Evolutionary conservation across 2,113 vertebrate species (phyloP).

Genomic region (Malurus alboscapulatus): DNA sequence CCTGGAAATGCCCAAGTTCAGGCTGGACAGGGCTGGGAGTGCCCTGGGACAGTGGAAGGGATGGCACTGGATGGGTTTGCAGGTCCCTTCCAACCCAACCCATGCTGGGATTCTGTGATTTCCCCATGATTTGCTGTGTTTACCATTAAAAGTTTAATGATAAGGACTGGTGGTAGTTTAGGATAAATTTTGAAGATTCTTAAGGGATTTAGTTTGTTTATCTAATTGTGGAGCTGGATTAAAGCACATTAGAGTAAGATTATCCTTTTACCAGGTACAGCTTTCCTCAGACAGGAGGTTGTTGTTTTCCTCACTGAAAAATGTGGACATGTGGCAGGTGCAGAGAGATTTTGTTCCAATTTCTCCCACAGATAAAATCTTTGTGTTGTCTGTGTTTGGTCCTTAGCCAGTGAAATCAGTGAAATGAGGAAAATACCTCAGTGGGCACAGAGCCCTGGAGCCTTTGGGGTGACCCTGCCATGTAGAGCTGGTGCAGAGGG

Average conservation of each 20-base stretch:
- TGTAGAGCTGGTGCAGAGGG: no score
- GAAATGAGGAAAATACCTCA: neutral
- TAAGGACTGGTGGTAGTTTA: neutral
- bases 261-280: neutral
- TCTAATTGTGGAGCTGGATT: neutral
- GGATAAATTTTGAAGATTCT: neutral
- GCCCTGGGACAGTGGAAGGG: fast-evolving
- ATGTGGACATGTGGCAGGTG: neutral
- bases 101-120: neutral
- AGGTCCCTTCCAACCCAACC: neutral
- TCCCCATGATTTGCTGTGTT: neutral
- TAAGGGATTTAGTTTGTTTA: neutral
- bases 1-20: neutral
- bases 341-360: neutral
- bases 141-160: neutral
- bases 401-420: neutral
- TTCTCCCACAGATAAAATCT: neutral
- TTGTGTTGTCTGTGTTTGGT: neutral
- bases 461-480: neutral
- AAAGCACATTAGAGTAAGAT: neutral
- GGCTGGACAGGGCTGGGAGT: neutral
- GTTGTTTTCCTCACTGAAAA: slow-evolving; percentile 30
- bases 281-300: neutral
- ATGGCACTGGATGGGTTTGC: fast-evolving
- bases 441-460: neutral